phyloP scores from a whole-genome alignment of 2,888 invertebrate genomes.

The Drosophila mulleri region DNA sequence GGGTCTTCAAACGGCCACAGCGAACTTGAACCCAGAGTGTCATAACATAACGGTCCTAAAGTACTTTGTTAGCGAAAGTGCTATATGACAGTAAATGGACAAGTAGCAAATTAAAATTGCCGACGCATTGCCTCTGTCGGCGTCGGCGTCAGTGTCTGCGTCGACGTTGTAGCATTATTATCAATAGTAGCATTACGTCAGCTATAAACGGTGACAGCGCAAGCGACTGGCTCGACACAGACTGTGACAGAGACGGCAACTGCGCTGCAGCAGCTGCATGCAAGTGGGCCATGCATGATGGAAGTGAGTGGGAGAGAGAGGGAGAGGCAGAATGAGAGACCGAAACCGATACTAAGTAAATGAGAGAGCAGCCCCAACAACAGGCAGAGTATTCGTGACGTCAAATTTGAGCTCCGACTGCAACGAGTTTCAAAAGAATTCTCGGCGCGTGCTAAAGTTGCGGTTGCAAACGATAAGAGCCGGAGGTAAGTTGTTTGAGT shows the following conservation, averaged over 20 bases:
- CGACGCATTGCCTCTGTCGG: constrained; percentile 30
- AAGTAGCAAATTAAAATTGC: constrained; percentile 34
- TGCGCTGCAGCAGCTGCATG: constrained; percentile 40
- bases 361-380: constrained; percentile 25
- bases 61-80: constrained; percentile 55
- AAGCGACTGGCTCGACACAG: constrained; percentile 4
- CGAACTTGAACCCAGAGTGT: constrained; percentile 53
- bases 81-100: constrained; percentile 27
- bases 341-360: background rate
- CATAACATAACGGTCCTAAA: constrained; percentile 13
- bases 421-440: constrained; percentile 27
- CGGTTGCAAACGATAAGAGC: constrained; percentile 18
- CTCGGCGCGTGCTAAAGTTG: constrained; percentile 54
- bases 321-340: background rate
- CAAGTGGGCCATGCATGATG: constrained; percentile 56
- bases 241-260: constrained; percentile 26
- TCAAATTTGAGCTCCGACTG: constrained; percentile 10
- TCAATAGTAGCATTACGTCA: constrained; percentile 51
- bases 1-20: constrained; percentile 8
- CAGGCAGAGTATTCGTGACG: constrained; percentile 7
- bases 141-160: constrained; percentile 17
- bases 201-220: constrained; percentile 20
- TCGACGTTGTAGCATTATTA: constrained; percentile 44
- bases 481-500: background rate
- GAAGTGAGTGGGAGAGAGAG: background rate